Percentiles rank a stretch among this genome's conserved stretches.
Evolutionary conservation across 64 coral and sea anemone species (phyloP).

Genomic region (Exaiptasia diaphana): DNA sequence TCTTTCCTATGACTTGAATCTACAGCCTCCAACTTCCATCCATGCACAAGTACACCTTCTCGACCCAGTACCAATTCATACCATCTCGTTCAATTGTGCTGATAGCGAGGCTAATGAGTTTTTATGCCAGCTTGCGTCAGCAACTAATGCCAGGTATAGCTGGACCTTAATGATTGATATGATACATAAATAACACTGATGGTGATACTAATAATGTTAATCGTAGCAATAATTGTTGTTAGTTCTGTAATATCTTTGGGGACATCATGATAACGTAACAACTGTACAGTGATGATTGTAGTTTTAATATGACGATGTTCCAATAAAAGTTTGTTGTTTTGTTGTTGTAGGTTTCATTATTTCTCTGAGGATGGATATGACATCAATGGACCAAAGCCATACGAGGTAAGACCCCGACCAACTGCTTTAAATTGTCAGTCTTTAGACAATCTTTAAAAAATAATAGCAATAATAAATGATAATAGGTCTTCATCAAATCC

Average conservation of each 20-base stretch:
- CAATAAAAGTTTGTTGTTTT: neutral
- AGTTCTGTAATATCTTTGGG: no score
- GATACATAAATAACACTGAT: no score
- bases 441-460: neutral
- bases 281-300: no score
- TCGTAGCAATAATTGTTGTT: no score
- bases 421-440: no score
- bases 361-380: constrained; percentile 97
- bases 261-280: no score
- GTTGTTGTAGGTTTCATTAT: constrained; percentile 80
- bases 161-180: no score
- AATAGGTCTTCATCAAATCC: no score
- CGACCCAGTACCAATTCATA: constrained; percentile 87
- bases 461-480: no score
- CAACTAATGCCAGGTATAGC: constrained; percentile 73
- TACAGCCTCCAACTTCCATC: constrained; percentile 84
- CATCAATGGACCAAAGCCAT: constrained; percentile 69
- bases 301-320: no score
- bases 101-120: constrained; percentile 94
- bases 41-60: constrained; percentile 82
- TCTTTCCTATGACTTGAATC: neutral
- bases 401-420: constrained; percentile 79
- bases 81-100: constrained; percentile 98
- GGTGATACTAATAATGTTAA: no score
- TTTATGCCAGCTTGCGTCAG: constrained; percentile 73